These are phyloP conservation scores for Phasia obesa DNA, from an alignment of 2,888 invertebrate genomes.

Conservation along the genomic window DNA sequence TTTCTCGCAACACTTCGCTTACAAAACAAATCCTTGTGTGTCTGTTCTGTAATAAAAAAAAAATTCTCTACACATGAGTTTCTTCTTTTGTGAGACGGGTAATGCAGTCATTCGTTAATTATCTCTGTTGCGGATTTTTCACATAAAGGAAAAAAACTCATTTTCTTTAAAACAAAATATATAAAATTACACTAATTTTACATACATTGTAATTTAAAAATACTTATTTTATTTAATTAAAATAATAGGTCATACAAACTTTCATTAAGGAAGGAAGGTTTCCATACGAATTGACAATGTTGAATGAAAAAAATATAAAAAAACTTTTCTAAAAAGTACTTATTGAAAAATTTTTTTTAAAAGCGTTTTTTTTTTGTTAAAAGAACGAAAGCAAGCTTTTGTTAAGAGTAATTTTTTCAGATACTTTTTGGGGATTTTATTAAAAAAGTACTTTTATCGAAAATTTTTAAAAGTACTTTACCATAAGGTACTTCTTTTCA, in stretches of 20 bases:
- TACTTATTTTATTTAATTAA: background rate
- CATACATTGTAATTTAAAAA: background rate
- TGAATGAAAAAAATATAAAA: too few relatives aligned
- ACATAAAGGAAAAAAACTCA: background rate
- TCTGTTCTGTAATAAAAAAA: background rate
- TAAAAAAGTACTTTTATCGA: too few relatives aligned
- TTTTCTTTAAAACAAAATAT: background rate
- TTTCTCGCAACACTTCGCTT: background rate
- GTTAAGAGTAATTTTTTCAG: too few relatives aligned
- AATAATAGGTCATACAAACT: background rate
- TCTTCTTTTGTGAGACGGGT: background rate
- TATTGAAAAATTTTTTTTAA: too few relatives aligned
- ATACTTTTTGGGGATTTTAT: too few relatives aligned
- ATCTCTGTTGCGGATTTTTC: background rate
- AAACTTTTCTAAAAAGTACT: too few relatives aligned
- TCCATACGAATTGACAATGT: too few relatives aligned
- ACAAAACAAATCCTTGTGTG: background rate
- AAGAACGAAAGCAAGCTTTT: too few relatives aligned
- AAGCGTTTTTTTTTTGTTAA: too few relatives aligned
- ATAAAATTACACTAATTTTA: background rate
- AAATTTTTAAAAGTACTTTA: too few relatives aligned
- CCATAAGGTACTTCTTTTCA: too few relatives aligned
- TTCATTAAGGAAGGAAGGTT: background rate
- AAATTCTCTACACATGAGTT: background rate
- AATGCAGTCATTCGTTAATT: constrained; percentile 34